Evolutionary conservation across 2,888 invertebrate genomes (phyloP).

Genomic region (Harpalus rufipes): DNA sequence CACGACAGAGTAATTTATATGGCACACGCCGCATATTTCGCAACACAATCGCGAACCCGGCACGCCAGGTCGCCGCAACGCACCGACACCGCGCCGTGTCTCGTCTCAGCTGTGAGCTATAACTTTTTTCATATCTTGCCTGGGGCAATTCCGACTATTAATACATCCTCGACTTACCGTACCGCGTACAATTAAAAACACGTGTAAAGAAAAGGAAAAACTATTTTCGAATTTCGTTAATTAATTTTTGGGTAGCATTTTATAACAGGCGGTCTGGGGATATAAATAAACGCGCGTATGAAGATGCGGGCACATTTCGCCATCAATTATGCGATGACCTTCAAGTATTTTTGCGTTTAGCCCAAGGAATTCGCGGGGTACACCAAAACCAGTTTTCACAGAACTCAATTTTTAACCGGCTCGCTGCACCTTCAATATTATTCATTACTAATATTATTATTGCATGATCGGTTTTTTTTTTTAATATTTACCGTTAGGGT

Average conservation of each 20-base stretch:
- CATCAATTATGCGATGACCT: constrained; percentile 65
- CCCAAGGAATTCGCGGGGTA: constrained; percentile 26
- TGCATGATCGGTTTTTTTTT: too few relatives aligned
- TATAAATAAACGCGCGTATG: constrained; percentile 61
- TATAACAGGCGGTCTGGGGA: constrained; percentile 57
- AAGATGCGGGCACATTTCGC: constrained; percentile 35
- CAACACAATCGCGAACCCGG: constrained; percentile 53
- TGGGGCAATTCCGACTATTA: constrained; percentile 57
- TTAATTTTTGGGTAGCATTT: constrained; percentile 63
- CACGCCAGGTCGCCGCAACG: background rate
- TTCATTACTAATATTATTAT: too few relatives aligned
- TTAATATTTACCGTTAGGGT: too few relatives aligned
- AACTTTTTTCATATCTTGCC: constrained; percentile 66
- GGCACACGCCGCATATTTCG: constrained; percentile 63
- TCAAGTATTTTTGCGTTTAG: constrained; percentile 64
- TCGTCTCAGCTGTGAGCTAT: constrained; percentile 64
- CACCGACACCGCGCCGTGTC: background rate
- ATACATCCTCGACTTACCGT: constrained; percentile 36
- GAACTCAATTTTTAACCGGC: background rate
- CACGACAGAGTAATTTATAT: constrained; percentile 59
- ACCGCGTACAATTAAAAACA: constrained; percentile 47
- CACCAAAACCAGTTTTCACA: background rate
- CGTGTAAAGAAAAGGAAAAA: constrained; percentile 46
- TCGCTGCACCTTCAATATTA: too few relatives aligned
- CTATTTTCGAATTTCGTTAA: constrained; percentile 63